phyloP scores from a whole-genome alignment of 1,140 invertebrate genomes.

The Lasioglossum baleicum region DNA sequence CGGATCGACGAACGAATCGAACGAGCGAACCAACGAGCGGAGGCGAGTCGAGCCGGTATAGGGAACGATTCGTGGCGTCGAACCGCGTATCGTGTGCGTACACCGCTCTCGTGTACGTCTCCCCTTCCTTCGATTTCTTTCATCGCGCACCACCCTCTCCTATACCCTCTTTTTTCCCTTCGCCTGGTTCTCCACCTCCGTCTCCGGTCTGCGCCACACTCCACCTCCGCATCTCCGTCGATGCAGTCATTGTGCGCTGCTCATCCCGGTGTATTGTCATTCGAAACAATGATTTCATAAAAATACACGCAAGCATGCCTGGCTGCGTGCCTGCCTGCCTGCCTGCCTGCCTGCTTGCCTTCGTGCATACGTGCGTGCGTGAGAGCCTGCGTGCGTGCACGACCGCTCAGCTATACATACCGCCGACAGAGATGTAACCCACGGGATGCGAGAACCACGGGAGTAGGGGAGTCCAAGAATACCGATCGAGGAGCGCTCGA shows the following conservation, averaged over 20 bases:
- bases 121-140: slow-evolving; percentile 31
- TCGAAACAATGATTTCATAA: slow-evolving; percentile 80
- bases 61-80: slow-evolving; percentile 29
- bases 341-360: slow-evolving; percentile 32
- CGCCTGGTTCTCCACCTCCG: slow-evolving; percentile 17
- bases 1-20: slow-evolving; percentile 24
- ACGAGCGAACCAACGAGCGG: slow-evolving; percentile 6
- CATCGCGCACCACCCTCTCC: slow-evolving; percentile 44
- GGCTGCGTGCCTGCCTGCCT: slow-evolving; percentile 9
- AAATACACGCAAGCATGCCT: slow-evolving; percentile 71
- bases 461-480: slow-evolving; percentile 35
- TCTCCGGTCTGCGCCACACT: slow-evolving; percentile 40
- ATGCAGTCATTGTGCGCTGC: slow-evolving; percentile 77
- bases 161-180: slow-evolving; percentile 35
- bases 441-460: background rate
- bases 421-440: slow-evolving; percentile 17
- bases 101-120: slow-evolving; percentile 22
- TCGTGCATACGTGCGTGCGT: slow-evolving; percentile 35
- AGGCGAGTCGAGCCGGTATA: background rate
- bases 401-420: background rate
- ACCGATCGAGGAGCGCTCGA: slow-evolving; percentile 50
- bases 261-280: slow-evolving; percentile 79
- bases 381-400: background rate
- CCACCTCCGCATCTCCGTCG: slow-evolving; percentile 59
- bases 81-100: slow-evolving; percentile 35